Evolutionary conservation across 2,113 vertebrate species (phyloP).

Genomic region (Raja brachyura): DNA sequence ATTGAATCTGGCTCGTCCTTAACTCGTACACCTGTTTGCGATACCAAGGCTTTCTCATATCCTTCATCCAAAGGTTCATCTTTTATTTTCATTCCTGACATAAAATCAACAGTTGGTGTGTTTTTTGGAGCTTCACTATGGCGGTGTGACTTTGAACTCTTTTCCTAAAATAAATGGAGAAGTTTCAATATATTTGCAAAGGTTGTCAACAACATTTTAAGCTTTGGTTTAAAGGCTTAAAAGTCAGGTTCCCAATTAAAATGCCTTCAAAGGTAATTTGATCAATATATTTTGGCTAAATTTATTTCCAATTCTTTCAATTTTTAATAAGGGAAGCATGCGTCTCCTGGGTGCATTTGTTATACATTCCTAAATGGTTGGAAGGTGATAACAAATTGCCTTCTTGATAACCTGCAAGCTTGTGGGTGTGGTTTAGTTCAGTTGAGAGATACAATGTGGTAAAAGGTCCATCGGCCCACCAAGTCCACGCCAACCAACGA

Average conservation of each 20-base stretch:
- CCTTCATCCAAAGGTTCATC: slow-evolving; percentile 90
- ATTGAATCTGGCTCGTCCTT: slow-evolving; percentile 85
- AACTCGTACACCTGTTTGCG: slow-evolving; percentile 67
- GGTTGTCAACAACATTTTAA: neutral
- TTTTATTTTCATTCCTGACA: slow-evolving; percentile 78
- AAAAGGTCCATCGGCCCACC: no score
- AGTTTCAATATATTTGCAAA: neutral
- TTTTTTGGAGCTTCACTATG: neutral
- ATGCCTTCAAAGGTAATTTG: neutral
- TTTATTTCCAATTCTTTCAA: neutral
- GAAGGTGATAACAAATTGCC: no score
- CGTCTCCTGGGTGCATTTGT: no score
- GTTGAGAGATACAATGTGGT: no score
- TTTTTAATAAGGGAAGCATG: no score
- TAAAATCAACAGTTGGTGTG: slow-evolving; percentile 44
- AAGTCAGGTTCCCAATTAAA: neutral
- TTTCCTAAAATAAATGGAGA: slow-evolving; percentile 10
- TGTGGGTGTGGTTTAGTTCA: no score
- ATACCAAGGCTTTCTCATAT: slow-evolving; percentile 76
- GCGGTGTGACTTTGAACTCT: neutral
- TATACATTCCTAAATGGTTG: no score
- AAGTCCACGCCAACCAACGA: no score
- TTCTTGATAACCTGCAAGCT: no score
- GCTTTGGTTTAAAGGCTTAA: neutral
- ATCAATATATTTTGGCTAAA: neutral